These are phyloP conservation scores for Paguma larvata DNA, from an alignment of 2,797 vertebrate genomes.

Conservation along the genomic window DNA sequence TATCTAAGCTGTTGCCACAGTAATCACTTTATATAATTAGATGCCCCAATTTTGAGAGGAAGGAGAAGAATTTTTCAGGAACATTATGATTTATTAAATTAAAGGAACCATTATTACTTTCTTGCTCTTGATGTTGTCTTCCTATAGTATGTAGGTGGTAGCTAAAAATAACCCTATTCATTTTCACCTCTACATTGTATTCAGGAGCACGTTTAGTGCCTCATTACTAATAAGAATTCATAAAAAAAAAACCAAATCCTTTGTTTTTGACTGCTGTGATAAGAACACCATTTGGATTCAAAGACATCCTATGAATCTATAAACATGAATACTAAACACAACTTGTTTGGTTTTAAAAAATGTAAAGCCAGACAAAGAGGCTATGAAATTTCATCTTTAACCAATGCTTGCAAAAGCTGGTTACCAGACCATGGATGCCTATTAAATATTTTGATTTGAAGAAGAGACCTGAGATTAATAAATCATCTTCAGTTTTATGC, in stretches of 20 bases:
- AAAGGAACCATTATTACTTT: constrained; percentile 73
- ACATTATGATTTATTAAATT: constrained; percentile 78
- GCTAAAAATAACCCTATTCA: constrained; percentile 82
- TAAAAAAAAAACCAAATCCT: constrained; percentile 73
- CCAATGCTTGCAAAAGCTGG: constrained; percentile 21
- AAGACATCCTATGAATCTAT: constrained; percentile 65
- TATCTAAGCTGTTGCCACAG: constrained; percentile 64
- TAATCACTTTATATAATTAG: constrained; percentile 78
- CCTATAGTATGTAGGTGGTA: constrained; percentile 73
- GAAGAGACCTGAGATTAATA: not conserved
- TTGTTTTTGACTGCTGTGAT: constrained; percentile 72
- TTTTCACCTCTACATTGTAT: constrained; percentile 74
- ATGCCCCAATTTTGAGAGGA: constrained; percentile 68
- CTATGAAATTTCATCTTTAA: constrained; percentile 51
- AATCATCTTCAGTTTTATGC: constrained; percentile 40
- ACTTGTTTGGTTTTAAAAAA: constrained; percentile 60
- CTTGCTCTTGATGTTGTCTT: constrained; percentile 74
- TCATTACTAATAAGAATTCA: constrained; percentile 79
- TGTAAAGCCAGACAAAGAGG: constrained; percentile 56
- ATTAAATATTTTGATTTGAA: constrained; percentile 54
- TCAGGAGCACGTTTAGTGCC: constrained; percentile 73
- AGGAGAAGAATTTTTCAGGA: constrained; percentile 59
- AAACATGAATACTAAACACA: constrained; percentile 65
- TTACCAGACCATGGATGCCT: not conserved
- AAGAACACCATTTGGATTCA: constrained; percentile 73